Base-by-base conservation (phyloP, 2,113 vertebrate genomes). In the Poeciliopsis prolifica region DNA sequence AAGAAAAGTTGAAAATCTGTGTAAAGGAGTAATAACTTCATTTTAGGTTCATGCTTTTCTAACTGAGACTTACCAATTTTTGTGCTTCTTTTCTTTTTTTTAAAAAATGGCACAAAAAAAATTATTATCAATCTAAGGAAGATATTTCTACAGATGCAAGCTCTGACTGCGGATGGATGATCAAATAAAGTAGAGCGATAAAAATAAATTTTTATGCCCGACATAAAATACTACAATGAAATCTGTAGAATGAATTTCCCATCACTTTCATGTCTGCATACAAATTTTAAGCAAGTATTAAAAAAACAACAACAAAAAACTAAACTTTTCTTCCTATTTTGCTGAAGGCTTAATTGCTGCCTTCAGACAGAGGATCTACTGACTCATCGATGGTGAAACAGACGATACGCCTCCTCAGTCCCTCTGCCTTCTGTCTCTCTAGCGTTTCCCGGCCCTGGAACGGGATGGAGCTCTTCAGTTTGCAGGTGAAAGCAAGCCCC, bases 401-500 rank as follows among this genome's bases (percentile, higher is more conserved):
- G 68, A 97, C 92, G 0, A 99, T 95, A 62, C 97, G 96, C 11
- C 95, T 94, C 73, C 54, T 93, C 44, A 99, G 89, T 29, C 98
- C 97, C 0, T 90, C 70, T 0, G 92, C 61, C 74, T 93, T 97
- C 91, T 98, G 97, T 54, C 81, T 86, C 89, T 99, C 97, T 86
- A 99, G 89, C 0, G 94, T 94, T 48, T 95, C 91, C 0, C 96
- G 93, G 3, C 98, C 98, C 82, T 96, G 94, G 89, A 99, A 99
- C 1, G 95, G 95, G 74, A 93, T 88, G 0, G 83, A 33, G 0
- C 95, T 94, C 83, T 95, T 98, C 72, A 99, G 90, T 70, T 99
- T 99, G 91, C 98, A 99, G 64, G 98, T 97, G 86, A 99, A 99
- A 29, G 94, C 96, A 51, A 99, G 77, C 22, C 97, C 97, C 0